phyloP scores from a whole-genome alignment of 2,113 vertebrate genomes.

The Petroica traversi region DNA sequence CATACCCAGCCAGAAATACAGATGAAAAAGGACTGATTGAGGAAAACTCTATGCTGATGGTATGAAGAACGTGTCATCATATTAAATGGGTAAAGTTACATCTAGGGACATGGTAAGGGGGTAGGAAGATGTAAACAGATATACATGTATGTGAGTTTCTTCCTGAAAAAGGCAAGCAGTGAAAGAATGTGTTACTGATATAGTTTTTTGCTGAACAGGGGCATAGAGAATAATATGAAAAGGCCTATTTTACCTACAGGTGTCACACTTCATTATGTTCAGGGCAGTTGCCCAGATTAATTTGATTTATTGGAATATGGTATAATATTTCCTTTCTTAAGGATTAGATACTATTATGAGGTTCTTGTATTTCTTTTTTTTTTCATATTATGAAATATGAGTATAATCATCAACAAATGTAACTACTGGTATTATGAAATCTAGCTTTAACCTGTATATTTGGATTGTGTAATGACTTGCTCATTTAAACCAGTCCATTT shows the following conservation, averaged over 20 bases:
- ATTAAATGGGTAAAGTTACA: background rate
- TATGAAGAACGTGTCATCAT: background rate
- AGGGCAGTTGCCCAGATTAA: background rate
- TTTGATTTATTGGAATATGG: background rate
- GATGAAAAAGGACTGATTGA: background rate
- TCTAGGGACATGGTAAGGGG: no score
- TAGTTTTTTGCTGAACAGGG: background rate
- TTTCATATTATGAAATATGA: background rate
- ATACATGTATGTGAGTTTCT: background rate
- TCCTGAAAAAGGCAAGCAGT: background rate
- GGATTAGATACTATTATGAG: background rate
- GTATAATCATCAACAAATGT: background rate
- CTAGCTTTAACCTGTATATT: background rate
- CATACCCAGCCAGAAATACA: background rate
- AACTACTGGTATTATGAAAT: background rate
- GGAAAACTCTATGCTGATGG: background rate
- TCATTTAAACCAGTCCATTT: background rate
- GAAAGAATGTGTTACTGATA: background rate
- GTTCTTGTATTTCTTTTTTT: background rate
- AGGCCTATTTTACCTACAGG: background rate
- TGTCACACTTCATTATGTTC: background rate
- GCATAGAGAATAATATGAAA: background rate
- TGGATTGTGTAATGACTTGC: background rate
- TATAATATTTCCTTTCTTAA: background rate
- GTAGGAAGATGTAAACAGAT: background rate